A percentile compares a stretch with the other conserved stretches of the same genome.
These are phyloP conservation scores for Galleria mellonella DNA, from an alignment of 1,140 invertebrate genomes.

Conservation along the genomic window DNA sequence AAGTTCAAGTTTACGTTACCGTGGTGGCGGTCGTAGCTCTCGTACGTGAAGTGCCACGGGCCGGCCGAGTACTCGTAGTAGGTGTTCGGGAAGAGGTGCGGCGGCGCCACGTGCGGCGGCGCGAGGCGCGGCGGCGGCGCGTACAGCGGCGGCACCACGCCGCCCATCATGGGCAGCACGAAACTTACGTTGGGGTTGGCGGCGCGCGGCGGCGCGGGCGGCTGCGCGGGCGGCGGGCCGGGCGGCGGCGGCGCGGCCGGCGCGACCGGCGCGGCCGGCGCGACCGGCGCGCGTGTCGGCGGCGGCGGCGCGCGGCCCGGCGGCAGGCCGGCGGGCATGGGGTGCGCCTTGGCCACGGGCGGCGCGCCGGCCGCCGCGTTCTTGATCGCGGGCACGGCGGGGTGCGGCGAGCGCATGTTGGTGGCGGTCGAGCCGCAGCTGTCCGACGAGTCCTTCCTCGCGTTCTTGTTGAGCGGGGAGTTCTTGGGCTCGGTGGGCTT, in stretches of 20 bases:
- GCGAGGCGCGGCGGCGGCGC: slow-evolving; percentile 35
- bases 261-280: slow-evolving; percentile 22
- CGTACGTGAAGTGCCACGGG: slow-evolving; percentile 63
- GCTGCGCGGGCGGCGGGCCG: slow-evolving; percentile 5
- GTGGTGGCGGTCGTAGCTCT: slow-evolving; percentile 44
- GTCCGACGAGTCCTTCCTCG: slow-evolving; percentile 7
- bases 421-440: not conserved
- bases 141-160: slow-evolving; percentile 36
- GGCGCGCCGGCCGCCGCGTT: slow-evolving; percentile 13
- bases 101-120: slow-evolving; percentile 18
- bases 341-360: slow-evolving; percentile 29
- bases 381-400: slow-evolving; percentile 19
- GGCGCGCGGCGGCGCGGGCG: slow-evolving; percentile 11
- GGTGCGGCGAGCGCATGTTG: slow-evolving; percentile 4
- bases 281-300: slow-evolving; percentile 1
- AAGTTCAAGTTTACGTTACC: slow-evolving; percentile 60
- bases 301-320: slow-evolving; percentile 13
- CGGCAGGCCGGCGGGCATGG: slow-evolving; percentile 35
- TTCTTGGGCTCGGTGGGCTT: slow-evolving; percentile 21
- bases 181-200: slow-evolving; percentile 68
- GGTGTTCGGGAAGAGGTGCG: slow-evolving; percentile 42
- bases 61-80: slow-evolving; percentile 55
- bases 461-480: slow-evolving; percentile 7
- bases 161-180: slow-evolving; percentile 53
- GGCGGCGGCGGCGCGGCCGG: slow-evolving; percentile 7